Base-by-base conservation (phyloP, 2,797 vertebrate genomes). In the Psittacula derbiana region DNA sequence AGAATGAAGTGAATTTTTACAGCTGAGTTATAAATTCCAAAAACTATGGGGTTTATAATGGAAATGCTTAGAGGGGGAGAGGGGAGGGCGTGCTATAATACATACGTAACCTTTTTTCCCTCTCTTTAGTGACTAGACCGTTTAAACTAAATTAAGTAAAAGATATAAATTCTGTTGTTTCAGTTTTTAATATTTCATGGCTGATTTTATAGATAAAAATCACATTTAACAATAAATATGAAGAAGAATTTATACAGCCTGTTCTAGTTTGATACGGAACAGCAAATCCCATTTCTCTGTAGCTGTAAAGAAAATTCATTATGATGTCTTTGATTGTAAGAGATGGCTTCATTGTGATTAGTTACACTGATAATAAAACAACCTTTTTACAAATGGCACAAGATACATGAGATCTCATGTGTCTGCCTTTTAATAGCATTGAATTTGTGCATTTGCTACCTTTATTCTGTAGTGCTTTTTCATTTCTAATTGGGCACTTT, bases 231-330 rank as follows among this genome's bases (percentile, higher is more conserved):
- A 98, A 97, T 98, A 98, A 98, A 98, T 98, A 98, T 95, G 91
- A 97, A 97, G 96, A 97, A 97, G 91, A 98, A 98, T 98, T 98
- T 98, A 98, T 98, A 95, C 60, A 97, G 96, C 97, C 97, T 97
- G 93, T 97, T 98, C 95, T 97, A 71, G 91, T 97, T 97, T 98
- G 98, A 98, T 98, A 96, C 97, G 96, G 97, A 98, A 97, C 94
- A 98, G 98, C 97, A 98, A 97, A 98, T 97, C 97, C 96, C 97
- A 97, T 98, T 98, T 98, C 97, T 98, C 96, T 98, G 91, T 96
- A 98, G 98, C 95, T 98, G 97, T 98, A 98, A 98, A 98, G 98
- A 98, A 98, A 98, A 98, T 98, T 98, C 98, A 98, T 98, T 98
- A 96, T 97, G 97, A 98, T 97, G 97, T 97, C 98, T 98, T 97